Evolutionary conservation across 1,140 invertebrate species (phyloP), one percentile per base, ranked within the genome.

Genomic region (Brachystomella parvula): DNA sequence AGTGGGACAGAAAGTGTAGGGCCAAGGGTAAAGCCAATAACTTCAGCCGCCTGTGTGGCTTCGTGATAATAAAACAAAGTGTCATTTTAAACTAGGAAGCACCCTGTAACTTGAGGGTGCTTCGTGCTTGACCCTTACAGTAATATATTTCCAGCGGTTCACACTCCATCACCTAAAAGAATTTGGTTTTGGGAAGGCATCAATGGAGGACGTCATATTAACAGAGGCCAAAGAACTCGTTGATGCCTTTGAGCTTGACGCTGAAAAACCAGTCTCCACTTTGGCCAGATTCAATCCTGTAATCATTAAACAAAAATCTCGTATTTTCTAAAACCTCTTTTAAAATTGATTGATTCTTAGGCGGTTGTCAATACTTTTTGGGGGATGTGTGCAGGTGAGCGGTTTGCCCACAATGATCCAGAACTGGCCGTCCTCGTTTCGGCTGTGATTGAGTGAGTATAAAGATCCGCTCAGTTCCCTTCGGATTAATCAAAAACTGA

Each of bases 181-280:
- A 9, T 35, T 60, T 32, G 58, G 58, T 3, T 60, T 60, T 29
- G 58, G 58, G 19, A 60, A 19, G 30, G 30, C 15, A 29, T 60
- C 58, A 19, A 60, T 60, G 58, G 58, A 60, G 29, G 30, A 32
- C 29, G 30, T 60, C 30, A 60, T 60, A 15, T 9, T 60, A 29
- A 31, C 3, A 3, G 30, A 60, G 26, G 58, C 58, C 12, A 19
- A 60, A 60, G 58, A 60, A 19, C 58, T 60, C 3, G 26, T 60
- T 3, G 15, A 60, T 15, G 58, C 9, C 9, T 35, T 60, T 60
- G 9, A 24, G 29, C 3, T 9, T 3, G 58, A 35, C 19, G 58
- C 58, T 30, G 58, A 29, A 12, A 32, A 6, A 9, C 30, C 58
- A 19, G 19, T 60, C 26, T 30, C 29, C 6, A 60, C 58, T 9